Percentiles rank a stretch among this genome's conserved stretches.
Evolutionary conservation across 2,888 invertebrate genomes (phyloP).

Genomic region (Ptychoptera contaminata): DNA sequence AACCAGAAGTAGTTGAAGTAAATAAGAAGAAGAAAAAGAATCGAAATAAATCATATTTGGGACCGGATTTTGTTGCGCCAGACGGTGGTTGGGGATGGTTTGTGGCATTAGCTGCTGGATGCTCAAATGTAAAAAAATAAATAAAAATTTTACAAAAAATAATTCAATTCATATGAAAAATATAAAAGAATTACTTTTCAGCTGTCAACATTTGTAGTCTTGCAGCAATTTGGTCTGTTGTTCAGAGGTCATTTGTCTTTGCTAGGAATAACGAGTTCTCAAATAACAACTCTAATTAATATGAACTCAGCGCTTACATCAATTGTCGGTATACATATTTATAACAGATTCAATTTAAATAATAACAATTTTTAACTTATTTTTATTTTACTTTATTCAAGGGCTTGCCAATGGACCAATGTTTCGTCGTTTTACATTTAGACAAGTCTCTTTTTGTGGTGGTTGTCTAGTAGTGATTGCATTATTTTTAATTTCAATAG

Average conservation of each 20-base stretch:
- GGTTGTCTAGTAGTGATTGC: conserved; percentile 42
- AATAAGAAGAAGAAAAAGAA: conserved; percentile 29
- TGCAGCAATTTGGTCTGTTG: conserved; percentile 57
- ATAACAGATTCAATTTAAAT: background rate
- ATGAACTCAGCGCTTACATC: conserved; percentile 52
- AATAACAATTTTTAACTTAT: background rate
- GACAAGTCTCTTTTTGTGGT: conserved; percentile 49
- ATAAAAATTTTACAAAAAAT: background rate
- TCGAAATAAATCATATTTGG: conserved; percentile 26
- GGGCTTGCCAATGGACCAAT: conserved; percentile 56
- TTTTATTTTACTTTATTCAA: conserved; percentile 22
- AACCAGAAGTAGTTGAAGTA: background rate
- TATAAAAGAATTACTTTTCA: conserved; percentile 25
- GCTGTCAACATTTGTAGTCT: conserved; percentile 47
- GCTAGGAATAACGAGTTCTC: conserved; percentile 44
- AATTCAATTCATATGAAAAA: background rate
- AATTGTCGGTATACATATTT: conserved; percentile 39
- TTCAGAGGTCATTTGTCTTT: conserved; percentile 46
- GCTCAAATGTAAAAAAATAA: conserved; percentile 41
- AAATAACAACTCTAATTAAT: conserved; percentile 57
- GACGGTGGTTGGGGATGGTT: conserved; percentile 66
- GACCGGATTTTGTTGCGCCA: conserved; percentile 45
- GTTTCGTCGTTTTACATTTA: conserved; percentile 47
- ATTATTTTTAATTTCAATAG: conserved; percentile 42
- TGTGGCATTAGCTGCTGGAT: conserved; percentile 51